These are phyloP conservation scores for Lasioglossum villosulum DNA, from an alignment of 2,888 invertebrate genomes.

Conservation along the genomic window DNA sequence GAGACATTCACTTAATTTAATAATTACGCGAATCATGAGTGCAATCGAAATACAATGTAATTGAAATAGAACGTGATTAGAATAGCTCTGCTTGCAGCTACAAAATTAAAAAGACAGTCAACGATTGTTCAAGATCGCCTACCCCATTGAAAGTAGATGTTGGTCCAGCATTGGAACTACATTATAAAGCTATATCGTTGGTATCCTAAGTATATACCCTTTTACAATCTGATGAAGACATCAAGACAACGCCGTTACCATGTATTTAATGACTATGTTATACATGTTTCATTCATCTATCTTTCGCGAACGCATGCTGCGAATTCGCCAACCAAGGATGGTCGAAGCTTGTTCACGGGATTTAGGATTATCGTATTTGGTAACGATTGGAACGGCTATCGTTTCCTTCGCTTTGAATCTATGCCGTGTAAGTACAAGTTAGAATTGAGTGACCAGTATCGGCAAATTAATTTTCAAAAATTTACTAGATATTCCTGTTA, in stretches of 20 bases:
- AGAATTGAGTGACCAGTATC: not conserved
- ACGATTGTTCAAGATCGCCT: not conserved
- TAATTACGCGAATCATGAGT: no score
- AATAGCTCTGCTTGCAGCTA: not conserved
- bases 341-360: not conserved
- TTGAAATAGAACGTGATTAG: no score
- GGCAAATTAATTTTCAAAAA: not conserved
- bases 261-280: not conserved
- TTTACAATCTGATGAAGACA: no score
- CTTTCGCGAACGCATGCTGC: not conserved
- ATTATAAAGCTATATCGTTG: not conserved
- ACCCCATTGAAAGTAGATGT: not conserved
- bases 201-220: not conserved
- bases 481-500: not conserved
- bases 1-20: no score
- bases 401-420: not conserved
- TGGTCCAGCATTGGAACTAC: not conserved
- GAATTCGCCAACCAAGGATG: not conserved
- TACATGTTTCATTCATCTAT: not conserved
- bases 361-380: not conserved
- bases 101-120: not conserved
- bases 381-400: not conserved
- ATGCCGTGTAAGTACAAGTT: not conserved
- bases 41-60: no score
- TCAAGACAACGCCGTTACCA: not conserved